Evolutionary conservation across 2,113 vertebrate species (phyloP).

Genomic region (Mobula hypostoma): DNA sequence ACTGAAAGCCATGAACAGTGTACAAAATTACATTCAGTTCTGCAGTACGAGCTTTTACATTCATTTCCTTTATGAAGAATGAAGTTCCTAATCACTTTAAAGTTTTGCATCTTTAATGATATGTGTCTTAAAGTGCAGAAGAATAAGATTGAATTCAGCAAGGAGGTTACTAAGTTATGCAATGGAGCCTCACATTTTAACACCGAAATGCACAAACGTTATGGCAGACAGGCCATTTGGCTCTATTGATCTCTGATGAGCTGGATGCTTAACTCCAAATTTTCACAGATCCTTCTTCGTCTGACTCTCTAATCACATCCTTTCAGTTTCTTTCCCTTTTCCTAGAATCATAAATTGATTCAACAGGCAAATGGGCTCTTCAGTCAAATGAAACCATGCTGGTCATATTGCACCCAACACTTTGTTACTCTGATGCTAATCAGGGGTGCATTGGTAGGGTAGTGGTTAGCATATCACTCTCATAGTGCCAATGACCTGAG

Average conservation of each 20-base stretch:
- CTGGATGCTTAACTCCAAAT: background rate
- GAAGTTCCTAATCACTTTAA: background rate
- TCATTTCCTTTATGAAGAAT: background rate
- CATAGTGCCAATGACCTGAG: too few relatives aligned
- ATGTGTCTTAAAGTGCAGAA: background rate
- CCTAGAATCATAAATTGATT: too few relatives aligned
- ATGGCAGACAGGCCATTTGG: background rate
- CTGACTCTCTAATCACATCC: background rate
- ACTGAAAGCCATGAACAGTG: too few relatives aligned
- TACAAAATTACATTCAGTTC: conserved; percentile 8
- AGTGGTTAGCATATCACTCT: too few relatives aligned
- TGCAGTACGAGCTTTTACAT: background rate
- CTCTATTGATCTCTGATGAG: background rate
- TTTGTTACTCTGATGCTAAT: too few relatives aligned
- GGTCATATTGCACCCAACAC: too few relatives aligned
- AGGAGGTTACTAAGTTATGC: background rate
- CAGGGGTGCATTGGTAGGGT: too few relatives aligned
- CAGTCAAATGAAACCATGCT: too few relatives aligned
- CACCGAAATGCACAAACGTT: background rate
- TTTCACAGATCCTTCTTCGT: background rate
- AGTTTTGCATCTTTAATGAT: background rate
- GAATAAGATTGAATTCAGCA: background rate
- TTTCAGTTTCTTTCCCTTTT: background rate
- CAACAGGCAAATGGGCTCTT: too few relatives aligned
- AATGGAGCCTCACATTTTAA: background rate